Evolutionary conservation across 2,888 invertebrate genomes (phyloP), one percentile per base, ranked within the genome.

Genomic region (Diogma glabrata): DNA sequence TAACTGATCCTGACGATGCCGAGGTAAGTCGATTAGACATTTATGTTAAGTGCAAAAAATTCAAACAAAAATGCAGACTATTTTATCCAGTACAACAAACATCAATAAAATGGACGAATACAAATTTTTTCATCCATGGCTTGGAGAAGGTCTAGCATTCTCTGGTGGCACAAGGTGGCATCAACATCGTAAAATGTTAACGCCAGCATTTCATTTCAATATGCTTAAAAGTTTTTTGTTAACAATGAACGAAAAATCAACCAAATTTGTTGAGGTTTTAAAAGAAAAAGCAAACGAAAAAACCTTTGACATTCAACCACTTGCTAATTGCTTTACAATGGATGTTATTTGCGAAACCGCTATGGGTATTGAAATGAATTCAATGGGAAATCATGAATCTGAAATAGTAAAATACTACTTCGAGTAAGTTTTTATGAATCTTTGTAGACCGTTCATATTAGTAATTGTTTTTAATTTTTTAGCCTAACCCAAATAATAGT

Each of bases 151-250:
- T 1, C 60, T 75, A 0, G 59, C 75, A 0, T 73, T 71, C 14
- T 67, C 72, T 28, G 61, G 50, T 69, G 72, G 71, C 16, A 58
- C 62, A 24, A 71, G 72, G 56, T 76, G 76, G 76, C 63, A 66
- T 40, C 67, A 68, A 16, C 72, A 72, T 56, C 66, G 76, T 24
- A 75, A 74, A 62, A 64, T 76, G 58, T 73, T 76, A 20, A 75
- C 73, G 0, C 74, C 75, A 1, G 66, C 75, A 1, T 76, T 76
- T 59, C 76, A 76, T 57, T 71, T 73, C 53, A 70, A 71, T 53
- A 70, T 75, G 12, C 60, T 76, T 6, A 70, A 73, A 51, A 68
- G 72, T 8, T 76, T 74, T 56, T 63, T 71, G 3, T 65, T 67
- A 7, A 63, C 67, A 0, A 73, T 76, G 66, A 67, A 68, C 26